Evolutionary conservation across 2,888 invertebrate species (phyloP), one percentile per base, ranked within the genome.

Genomic region (Acholoe squamosa): DNA sequence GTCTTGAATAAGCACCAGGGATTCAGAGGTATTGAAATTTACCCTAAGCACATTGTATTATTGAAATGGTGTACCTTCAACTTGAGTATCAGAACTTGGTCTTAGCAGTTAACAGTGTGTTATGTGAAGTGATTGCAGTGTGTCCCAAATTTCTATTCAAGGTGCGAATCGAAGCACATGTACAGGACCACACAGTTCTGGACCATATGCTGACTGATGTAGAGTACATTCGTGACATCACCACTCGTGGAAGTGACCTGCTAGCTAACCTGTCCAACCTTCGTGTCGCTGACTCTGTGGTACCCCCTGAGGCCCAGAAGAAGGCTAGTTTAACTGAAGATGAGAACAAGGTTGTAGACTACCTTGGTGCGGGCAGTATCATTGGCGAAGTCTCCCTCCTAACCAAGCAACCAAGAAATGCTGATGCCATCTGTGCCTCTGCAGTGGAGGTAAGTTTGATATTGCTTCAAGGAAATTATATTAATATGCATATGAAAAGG

Each of bases 361-460:
- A 96, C 92, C 96, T 97, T 22, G 97, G 97, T 0, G 96, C 97
- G 0, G 97, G 97, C 0, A 97, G 97, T 90, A 96, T 97, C 14
- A 95, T 97, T 31, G 97, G 97, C 0, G 97, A 97, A 54, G 94
- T 97, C 54, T 96, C 97, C 91, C 96, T 97, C 0, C 94, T 97
- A 25, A 97, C 97, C 0, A 96, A 96, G 52, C 96, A 97, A 14
- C 96, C 96, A 0, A 96, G 97, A 92, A 96, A 96, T 92, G 97
- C 97, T 92, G 96, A 96, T 0, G 96, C 97, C 0, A 96, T 96
- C 0, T 97, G 97, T 92, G 97, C 97, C 92, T 97, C 97, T 0
- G 96, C 97, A 0, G 97, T 97, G 0, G 97, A 97, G 93, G 95
- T 95, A 92, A 28, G 43, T 43, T n/a, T n/a, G n/a, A n/a, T n/a